These are phyloP conservation scores for Takifugu bimaculatus DNA, from an alignment of 2,113 vertebrate species.

Conservation along the genomic window DNA sequence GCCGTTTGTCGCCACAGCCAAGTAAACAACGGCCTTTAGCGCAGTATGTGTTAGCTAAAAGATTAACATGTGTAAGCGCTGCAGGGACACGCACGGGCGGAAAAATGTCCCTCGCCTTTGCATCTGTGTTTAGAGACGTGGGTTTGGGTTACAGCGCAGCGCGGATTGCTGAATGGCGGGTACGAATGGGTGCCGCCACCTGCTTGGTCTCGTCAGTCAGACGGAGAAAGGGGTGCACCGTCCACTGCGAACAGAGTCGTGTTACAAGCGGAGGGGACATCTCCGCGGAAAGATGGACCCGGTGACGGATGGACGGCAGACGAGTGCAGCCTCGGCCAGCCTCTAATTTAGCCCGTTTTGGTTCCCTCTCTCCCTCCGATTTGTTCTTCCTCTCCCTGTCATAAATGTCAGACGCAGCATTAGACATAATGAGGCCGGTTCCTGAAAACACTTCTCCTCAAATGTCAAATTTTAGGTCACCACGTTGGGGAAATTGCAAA, in stretches of 20 bases:
- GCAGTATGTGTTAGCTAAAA: slow-evolving; percentile 17
- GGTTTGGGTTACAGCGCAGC: slow-evolving; percentile 61
- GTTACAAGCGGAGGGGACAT: slow-evolving; percentile 63
- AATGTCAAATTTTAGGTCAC: slow-evolving; percentile 3
- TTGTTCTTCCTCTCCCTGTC: slow-evolving; percentile 15
- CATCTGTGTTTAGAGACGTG: slow-evolving; percentile 55
- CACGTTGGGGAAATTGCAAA: background rate
- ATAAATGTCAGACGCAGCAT: slow-evolving; percentile 17
- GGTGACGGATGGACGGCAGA: slow-evolving; percentile 19
- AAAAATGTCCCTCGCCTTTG: slow-evolving; percentile 42
- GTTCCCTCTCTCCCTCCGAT: background rate
- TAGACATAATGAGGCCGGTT: slow-evolving; percentile 12
- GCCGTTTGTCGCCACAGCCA: too few species aligned
- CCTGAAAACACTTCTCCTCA: slow-evolving; percentile 1
- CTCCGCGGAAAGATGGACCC: slow-evolving; percentile 29
- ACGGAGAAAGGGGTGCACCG: slow-evolving; percentile 45
- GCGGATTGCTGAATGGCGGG: slow-evolving; percentile 50
- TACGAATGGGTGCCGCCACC: slow-evolving; percentile 66
- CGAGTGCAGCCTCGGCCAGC: background rate
- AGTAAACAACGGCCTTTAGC: background rate
- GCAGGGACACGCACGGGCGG: slow-evolving; percentile 25
- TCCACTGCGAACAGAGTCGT: slow-evolving; percentile 52
- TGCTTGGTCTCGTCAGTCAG: slow-evolving; percentile 68
- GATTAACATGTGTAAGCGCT: slow-evolving; percentile 34
- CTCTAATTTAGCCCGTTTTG: background rate